Evolutionary conservation across 2,797 vertebrate species (phyloP).

Genomic region (Carapus acus): DNA sequence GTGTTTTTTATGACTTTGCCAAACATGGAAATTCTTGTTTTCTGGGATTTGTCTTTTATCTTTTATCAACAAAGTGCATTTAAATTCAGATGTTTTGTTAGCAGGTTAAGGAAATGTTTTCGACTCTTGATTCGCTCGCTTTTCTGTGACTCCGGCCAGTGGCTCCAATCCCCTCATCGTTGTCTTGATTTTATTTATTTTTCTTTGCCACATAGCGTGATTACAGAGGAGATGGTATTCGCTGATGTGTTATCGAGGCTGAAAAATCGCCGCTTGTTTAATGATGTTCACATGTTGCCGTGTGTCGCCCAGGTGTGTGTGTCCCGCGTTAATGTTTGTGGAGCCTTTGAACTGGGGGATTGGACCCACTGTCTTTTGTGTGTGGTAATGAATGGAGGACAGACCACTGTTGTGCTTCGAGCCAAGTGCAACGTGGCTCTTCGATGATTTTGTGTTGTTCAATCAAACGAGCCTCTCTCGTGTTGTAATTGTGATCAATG

Average conservation of each 20-base stretch:
- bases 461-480: constrained; percentile 42
- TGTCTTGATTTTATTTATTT: constrained; percentile 30
- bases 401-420: constrained; percentile 34
- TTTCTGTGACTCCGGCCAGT: constrained; percentile 26
- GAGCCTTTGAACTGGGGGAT: background rate
- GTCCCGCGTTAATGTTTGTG: background rate
- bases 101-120: constrained; percentile 27
- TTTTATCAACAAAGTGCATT: constrained; percentile 17
- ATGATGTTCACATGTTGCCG: background rate
- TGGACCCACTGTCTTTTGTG: constrained; percentile 36
- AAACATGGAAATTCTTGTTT: constrained; percentile 41
- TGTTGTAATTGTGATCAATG: constrained; percentile 55
- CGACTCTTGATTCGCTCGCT: constrained; percentile 24
- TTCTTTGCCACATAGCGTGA: constrained; percentile 3
- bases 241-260: constrained; percentile 16
- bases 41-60: constrained; percentile 35
- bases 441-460: constrained; percentile 43
- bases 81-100: constrained; percentile 24
- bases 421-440: constrained; percentile 36
- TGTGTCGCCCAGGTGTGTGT: background rate
- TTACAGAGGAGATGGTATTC: no score
- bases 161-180: constrained; percentile 25
- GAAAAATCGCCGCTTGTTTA: background rate
- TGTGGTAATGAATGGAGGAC: background rate
- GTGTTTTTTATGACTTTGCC: constrained; percentile 26